These are phyloP conservation scores for Scaptomyza tumidula DNA, from an alignment of 2,888 invertebrate species.

Conservation along the genomic window DNA sequence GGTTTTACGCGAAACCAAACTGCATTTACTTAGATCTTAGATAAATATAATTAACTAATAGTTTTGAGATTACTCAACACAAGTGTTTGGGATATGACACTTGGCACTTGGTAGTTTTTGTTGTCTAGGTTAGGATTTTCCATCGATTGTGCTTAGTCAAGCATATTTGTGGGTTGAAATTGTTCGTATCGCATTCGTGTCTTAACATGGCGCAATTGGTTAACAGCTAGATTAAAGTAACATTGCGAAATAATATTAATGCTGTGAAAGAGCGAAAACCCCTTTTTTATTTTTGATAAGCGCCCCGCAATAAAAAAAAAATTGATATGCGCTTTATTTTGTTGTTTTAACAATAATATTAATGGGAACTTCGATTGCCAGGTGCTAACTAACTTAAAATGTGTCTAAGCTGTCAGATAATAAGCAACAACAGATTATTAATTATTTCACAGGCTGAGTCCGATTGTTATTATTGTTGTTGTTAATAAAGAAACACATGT, in stretches of 20 bases:
- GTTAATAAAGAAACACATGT: too few species aligned
- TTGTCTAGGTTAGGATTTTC: constrained; percentile 64
- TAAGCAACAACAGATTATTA: too few species aligned
- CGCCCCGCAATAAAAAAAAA: too few species aligned
- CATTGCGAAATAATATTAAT: constrained; percentile 37
- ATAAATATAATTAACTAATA: constrained; percentile 31
- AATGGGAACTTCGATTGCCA: too few species aligned
- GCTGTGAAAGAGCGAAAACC: background rate
- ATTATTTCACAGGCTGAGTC: too few species aligned
- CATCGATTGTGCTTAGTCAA: background rate
- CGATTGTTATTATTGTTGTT: too few species aligned
- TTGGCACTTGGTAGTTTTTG: constrained; percentile 33
- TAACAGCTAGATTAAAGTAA: constrained; percentile 29
- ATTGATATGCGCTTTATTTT: too few species aligned
- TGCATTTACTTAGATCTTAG: constrained; percentile 21
- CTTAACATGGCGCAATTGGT: constrained; percentile 11
- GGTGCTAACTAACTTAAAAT: too few species aligned
- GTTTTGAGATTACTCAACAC: constrained; percentile 6
- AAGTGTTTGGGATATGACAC: constrained; percentile 4
- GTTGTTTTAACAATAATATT: too few species aligned
- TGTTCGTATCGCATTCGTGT: constrained; percentile 2
- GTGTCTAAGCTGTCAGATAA: too few species aligned
- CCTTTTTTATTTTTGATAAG: background rate
- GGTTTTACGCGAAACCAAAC: background rate
- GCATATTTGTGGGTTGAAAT: background rate